Base-by-base conservation (phyloP, 1,140 invertebrate genomes). In the Brachionus angularis region DNA sequence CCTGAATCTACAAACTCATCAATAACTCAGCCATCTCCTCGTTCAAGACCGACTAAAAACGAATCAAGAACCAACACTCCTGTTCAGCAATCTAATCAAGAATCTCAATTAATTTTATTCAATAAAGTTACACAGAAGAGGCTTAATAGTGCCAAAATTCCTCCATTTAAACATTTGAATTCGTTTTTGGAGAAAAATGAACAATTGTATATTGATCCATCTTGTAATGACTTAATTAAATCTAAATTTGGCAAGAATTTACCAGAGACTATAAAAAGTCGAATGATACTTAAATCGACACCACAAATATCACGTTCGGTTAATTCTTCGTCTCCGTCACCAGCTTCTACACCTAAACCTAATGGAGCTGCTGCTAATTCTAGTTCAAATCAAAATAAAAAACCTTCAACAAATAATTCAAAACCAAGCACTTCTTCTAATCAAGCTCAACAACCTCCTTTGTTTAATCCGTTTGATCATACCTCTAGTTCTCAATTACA, bases 141-240 rank as follows among this genome's bases (percentile, higher is more conserved):
- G 12, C 21, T 67, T 0, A 67, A 67, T 14, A 12, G 39, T 4
- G 42, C 42, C 42, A 67, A 67, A n/a, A 14, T 67, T 5, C 42
- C 62, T 8, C 42, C 27, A 12, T 67, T 46, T 16, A 67, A 67
- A 10, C 42, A 46, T 5, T 47, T 67, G 27, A 42, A 29, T 5
- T 47, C 62, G 1, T 67, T 67, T 50, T 50, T 67, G 42, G 62
- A 67, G 16, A 33, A 36, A 31, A 67, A 67, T 21, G 62, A 67
- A 47, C 42, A 67, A 47, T 34, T 67, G 3, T 36, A 47, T 27
- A 67, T 67, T 8, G 62, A 67, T 14, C 5, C 47, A 0, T 31
- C 42, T 0, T 47, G 42, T 42, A 33, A 44, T 21, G 62, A 67
- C 18, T 33, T 50, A 21, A 46, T 67, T 14, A 18, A 23, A 2